These are phyloP conservation scores for Rhaphigaster nebulosa DNA, from an alignment of 2,888 invertebrate genomes.

Conservation along the genomic window DNA sequence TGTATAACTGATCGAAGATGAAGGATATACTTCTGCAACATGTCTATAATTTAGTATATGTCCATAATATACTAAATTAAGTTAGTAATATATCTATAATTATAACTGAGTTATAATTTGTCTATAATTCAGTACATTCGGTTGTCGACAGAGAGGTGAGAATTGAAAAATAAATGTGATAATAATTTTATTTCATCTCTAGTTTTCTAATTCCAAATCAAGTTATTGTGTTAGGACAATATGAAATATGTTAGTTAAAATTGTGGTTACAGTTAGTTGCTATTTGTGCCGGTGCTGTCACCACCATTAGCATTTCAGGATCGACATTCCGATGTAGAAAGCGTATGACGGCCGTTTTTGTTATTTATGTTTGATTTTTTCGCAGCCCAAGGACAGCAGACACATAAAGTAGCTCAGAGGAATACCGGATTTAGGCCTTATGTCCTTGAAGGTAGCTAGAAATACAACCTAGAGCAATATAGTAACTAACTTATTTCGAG, in stretches of 20 bases:
- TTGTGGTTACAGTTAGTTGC: neutral
- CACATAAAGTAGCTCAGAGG: neutral
- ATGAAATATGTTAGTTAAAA: neutral
- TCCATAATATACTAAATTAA: too few species aligned
- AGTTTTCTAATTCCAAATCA: neutral
- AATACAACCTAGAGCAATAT: neutral
- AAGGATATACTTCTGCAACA: too few species aligned
- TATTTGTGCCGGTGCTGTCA: neutral
- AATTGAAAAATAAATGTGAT: too few species aligned
- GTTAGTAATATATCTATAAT: too few species aligned
- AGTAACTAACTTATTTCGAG: neutral
- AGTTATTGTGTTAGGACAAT: neutral
- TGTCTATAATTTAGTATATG: too few species aligned
- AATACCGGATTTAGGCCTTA: neutral
- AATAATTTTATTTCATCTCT: too few species aligned
- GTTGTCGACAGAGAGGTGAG: too few species aligned
- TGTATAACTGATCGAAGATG: too few species aligned
- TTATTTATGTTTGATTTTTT: neutral
- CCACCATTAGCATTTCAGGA: neutral
- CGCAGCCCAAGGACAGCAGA: neutral
- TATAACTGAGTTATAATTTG: too few species aligned
- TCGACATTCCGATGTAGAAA: constrained; percentile 19
- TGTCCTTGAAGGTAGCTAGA: constrained; percentile 7
- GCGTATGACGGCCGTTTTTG: neutral
- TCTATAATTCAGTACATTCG: too few species aligned